Base-by-base conservation (phyloP, 1,140 invertebrate species). In the Philotrypesis tridentata region DNA sequence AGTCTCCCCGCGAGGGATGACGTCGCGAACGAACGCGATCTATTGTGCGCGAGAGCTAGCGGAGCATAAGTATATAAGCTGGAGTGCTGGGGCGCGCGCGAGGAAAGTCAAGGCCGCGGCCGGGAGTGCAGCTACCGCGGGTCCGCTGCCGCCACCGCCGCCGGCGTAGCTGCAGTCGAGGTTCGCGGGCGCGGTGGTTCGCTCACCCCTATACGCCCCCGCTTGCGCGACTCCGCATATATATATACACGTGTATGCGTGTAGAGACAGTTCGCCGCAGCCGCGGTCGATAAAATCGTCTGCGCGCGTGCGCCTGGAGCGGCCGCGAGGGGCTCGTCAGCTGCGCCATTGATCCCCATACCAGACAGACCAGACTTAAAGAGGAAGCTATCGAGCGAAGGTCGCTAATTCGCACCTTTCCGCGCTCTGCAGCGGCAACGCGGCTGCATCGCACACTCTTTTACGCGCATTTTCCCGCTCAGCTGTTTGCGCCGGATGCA, bases 41-140 rank as follows among this genome's bases (percentile, higher is more conserved):
- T 4, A 55, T 55, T 55, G 48, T 55, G 12, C 40, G 3, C 33
- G 8, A 8, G 3, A 37, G 33, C 33, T 8, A 43, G 70, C 60
- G 21, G 27, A 48, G 37, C 37, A n/a, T 17, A 27, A n/a, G n/a
- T n/a, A n/a, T n/a, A n/a, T n/a, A n/a, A n/a, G n/a, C n/a, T n/a
- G n/a, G n/a, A n/a, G n/a, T n/a, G n/a, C n/a, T n/a, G n/a, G n/a
- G n/a, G n/a, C n/a, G 29, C 37, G 67, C 31, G 79, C 9, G 23
- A 33, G 78, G 55, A 85, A 88, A 90, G 89, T 90, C 89, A 90
- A 90, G 89, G 89, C 89, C 89, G 88, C 86, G 14, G n/a, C n/a
- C n/a, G 17, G 48, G 9, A 73, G 25, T 65, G 74, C 72, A 43
- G 80, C 76, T 65, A 80, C 84, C 83, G 86, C 83, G 29, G 37